phyloP scores from a whole-genome alignment of 2,797 vertebrate genomes.

The Muscicapa comitata region DNA sequence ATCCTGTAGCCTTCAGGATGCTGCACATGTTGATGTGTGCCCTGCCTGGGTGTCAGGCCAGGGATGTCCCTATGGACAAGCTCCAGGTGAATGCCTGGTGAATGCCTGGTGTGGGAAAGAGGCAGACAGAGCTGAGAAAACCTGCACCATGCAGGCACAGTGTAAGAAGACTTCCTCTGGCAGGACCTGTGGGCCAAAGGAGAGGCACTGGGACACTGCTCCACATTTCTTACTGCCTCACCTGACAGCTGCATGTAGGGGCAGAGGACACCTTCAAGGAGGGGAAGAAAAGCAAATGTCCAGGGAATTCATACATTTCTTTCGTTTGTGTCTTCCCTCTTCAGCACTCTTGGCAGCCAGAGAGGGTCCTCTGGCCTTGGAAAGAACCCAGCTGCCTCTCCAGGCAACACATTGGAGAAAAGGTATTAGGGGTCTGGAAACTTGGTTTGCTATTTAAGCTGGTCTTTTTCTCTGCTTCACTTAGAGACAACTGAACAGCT shows the following conservation, averaged over 20 bases:
- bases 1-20: not conserved
- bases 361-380: not conserved
- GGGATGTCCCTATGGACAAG: accelerated
- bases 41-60: not conserved
- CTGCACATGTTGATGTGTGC: not conserved
- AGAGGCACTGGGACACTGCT: not conserved
- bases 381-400: not conserved
- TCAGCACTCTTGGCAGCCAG: not conserved
- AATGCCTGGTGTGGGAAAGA: not conserved
- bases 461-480: not conserved
- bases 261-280: not conserved
- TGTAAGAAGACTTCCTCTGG: not conserved
- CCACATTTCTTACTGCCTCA: not conserved
- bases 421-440: not conserved
- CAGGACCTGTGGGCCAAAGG: not conserved
- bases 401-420: not conserved
- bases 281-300: not conserved
- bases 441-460: not conserved
- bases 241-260: not conserved
- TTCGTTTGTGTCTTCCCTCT: not conserved
- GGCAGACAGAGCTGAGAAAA: not conserved
- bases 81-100: not conserved
- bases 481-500: not conserved
- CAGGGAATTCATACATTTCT: not conserved
- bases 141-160: no score